These are phyloP conservation scores for Serripes groenlandicus DNA, from an alignment of 2,888 invertebrate species.

Conservation along the genomic window DNA sequence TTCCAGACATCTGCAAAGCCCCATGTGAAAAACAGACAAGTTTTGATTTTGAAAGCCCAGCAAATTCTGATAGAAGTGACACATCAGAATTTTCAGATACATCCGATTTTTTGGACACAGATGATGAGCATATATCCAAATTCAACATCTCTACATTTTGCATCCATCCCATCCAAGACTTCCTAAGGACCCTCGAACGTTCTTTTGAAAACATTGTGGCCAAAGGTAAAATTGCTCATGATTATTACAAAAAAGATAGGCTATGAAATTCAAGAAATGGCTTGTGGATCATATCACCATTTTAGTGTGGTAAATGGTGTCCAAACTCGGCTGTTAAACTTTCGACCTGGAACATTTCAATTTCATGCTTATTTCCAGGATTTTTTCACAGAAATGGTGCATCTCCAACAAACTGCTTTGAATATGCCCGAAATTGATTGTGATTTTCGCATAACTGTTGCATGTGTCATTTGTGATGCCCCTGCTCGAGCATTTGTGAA, in stretches of 20 bases:
- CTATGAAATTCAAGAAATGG: constrained; percentile 32
- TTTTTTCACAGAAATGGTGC: constrained; percentile 54
- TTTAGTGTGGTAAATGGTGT: constrained; percentile 35
- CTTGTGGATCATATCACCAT: constrained; percentile 45
- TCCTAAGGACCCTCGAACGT: constrained; percentile 50
- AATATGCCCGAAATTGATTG: not conserved
- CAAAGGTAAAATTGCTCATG: too few species aligned
- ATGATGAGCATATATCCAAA: too few species aligned
- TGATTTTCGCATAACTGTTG: constrained; percentile 42
- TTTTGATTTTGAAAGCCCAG: too few species aligned
- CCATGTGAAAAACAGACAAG: too few species aligned
- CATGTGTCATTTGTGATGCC: constrained; percentile 77
- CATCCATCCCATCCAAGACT: constrained; percentile 21
- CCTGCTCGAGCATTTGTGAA: constrained; percentile 79
- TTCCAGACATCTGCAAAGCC: too few species aligned
- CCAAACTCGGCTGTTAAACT: not conserved
- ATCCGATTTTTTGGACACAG: too few species aligned
- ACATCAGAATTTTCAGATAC: too few species aligned
- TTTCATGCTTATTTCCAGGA: constrained; percentile 41
- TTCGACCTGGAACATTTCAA: not conserved
- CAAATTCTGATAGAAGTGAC: too few species aligned
- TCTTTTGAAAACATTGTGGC: constrained; percentile 39
- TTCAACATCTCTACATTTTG: constrained; percentile 22
- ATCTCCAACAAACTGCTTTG: not conserved
- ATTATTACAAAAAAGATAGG: too few species aligned